These are phyloP conservation scores for Hystrix cristata DNA, from an alignment of 2,113 vertebrate species.

Conservation along the genomic window DNA sequence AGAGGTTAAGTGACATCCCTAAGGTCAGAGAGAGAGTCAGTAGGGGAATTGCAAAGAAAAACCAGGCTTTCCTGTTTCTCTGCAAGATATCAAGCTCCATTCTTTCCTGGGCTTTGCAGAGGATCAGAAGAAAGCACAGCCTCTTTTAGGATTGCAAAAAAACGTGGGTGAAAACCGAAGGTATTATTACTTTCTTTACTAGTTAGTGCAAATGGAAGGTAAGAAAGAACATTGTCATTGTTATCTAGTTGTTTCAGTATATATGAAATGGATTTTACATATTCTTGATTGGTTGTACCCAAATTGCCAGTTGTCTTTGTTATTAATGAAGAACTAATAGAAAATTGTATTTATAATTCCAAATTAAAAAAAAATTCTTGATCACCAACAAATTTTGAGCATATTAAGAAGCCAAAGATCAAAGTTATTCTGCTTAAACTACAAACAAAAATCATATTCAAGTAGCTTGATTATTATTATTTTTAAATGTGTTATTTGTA, in stretches of 20 bases:
- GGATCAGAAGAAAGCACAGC: background rate
- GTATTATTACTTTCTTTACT: background rate
- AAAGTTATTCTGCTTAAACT: background rate
- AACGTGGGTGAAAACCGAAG: conserved; percentile 42
- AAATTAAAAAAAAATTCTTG: background rate
- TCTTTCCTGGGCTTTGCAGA: conserved; percentile 5
- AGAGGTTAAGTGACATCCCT: conserved; percentile 51
- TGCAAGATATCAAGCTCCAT: conserved; percentile 12
- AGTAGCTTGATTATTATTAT: background rate
- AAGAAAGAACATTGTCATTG: conserved; percentile 5
- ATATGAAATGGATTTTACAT: background rate
- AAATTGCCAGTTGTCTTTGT: background rate
- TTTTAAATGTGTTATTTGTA: background rate
- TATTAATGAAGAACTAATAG: conserved; percentile 21
- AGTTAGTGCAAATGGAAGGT: background rate
- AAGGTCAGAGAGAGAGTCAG: conserved; percentile 64
- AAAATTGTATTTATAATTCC: conserved; percentile 41
- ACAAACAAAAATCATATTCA: background rate
- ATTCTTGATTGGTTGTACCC: background rate
- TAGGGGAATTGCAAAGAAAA: background rate
- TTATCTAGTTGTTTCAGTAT: background rate
- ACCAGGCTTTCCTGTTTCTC: conserved; percentile 44
- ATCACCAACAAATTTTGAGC: conserved; percentile 12
- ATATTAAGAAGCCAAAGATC: conserved; percentile 19
- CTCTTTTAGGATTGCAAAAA: conserved; percentile 12